Evolutionary conservation across 2,113 vertebrate species (phyloP).

Genomic region (Mionectes macconnelli): DNA sequence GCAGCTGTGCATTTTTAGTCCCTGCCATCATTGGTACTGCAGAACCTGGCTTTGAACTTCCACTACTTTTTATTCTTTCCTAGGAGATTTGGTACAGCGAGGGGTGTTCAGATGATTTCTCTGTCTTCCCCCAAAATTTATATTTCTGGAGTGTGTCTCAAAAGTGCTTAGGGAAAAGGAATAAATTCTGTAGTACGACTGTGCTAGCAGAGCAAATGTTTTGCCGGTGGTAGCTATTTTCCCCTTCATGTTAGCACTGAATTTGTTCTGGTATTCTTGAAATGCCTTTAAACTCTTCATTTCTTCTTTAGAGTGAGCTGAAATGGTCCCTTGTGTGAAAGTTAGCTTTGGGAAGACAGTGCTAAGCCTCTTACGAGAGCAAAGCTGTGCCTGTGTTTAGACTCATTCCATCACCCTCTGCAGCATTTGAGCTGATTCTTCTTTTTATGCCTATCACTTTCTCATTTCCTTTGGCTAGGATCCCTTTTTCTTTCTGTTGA

Average conservation of each 20-base stretch:
- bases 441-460: conserved; percentile 29
- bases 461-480: conserved; percentile 48
- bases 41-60: neutral
- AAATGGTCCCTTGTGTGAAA: neutral
- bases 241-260: neutral
- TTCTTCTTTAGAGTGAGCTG: neutral
- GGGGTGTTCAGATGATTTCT: neutral
- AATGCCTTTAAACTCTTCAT: neutral
- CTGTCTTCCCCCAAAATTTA: neutral
- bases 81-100: neutral
- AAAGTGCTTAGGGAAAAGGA: neutral
- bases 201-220: neutral
- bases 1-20: neutral
- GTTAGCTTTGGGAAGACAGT: neutral
- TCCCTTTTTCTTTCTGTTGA: conserved; percentile 24
- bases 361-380: neutral
- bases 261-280: conserved; percentile 19
- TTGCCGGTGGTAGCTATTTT: neutral
- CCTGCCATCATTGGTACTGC: neutral
- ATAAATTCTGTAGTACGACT: neutral
- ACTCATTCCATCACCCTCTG: conserved; percentile 17
- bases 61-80: neutral
- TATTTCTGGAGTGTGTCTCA: neutral
- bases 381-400: conserved; percentile 11
- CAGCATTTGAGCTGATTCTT: neutral